Conservation (phyloP, 1,140 invertebrate genomes). For the Anagrus nilaparvatae region DNA sequence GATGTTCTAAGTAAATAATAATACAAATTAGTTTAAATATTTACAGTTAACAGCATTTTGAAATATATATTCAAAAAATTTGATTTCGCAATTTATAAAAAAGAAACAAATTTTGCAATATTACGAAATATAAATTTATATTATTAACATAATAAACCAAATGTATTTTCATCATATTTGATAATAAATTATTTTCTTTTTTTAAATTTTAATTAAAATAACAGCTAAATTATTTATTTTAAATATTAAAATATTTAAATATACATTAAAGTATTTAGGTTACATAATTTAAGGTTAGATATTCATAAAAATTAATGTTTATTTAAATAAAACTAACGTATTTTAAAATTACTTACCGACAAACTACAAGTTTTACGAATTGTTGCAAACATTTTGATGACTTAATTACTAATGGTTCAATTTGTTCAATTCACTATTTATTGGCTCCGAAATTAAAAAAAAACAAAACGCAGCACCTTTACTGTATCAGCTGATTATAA, state of each 20-base stretch:
- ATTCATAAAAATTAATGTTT: not conserved
- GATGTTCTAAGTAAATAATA: no score
- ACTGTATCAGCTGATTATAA: no score
- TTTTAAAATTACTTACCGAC: slow-evolving; percentile 17
- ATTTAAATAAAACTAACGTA: slow-evolving; percentile 5
- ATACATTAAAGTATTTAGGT: slow-evolving; percentile 12
- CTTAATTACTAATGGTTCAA: no score
- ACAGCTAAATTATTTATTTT: slow-evolving; percentile 13
- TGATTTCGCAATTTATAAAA: not conserved
- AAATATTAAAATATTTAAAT: slow-evolving; percentile 7
- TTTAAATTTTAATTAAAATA: no score
- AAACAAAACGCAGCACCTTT: no score
- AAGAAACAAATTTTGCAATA: not conserved
- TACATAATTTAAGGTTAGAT: slow-evolving; percentile 19
- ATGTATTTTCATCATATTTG: no score
- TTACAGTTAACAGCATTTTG: not conserved
- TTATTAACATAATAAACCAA: no score
- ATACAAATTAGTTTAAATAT: not conserved
- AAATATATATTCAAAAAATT: not conserved
- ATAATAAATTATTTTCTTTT: no score
- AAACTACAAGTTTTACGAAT: slow-evolving; percentile 19
- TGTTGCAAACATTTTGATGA: slow-evolving; percentile 21
- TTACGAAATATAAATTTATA: no score
- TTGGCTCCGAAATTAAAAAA: no score
- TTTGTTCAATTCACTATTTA: no score